Evolutionary conservation across 2,797 vertebrate species (phyloP), one percentile per base, ranked within the genome.

Genomic region (Lepidocolaptes lacrymiger): DNA sequence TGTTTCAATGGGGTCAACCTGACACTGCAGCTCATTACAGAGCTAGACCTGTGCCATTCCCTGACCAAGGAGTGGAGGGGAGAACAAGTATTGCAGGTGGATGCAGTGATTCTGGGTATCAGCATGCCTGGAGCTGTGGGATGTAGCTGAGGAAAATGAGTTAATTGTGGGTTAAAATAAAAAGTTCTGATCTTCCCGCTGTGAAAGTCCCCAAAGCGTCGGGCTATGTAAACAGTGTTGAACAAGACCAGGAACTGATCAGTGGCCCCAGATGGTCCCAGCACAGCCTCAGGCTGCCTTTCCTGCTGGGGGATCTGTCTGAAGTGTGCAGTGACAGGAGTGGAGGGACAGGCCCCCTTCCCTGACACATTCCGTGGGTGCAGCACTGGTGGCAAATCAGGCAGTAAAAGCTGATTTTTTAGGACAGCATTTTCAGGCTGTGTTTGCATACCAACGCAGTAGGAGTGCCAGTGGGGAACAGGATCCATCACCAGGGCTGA

Each of bases 351-450:
- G 21, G 30, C 11, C 43, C 32, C 36, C 43, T 43, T 75, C 8
- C 10, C n/a, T 68, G 16, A 12, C 21, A 30, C 1, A 0, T 61
- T 46, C 52, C 46, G n/a, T 43, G 27, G 15, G 52, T 6, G 2
- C 48, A 39, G 48, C 49, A n/a, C 41, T 0, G 0, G 23, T 54
- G 67, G 24, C 9, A 11, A 8, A 10, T 3, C 51, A 22, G 36
- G 19, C 24, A 58, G 39, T 26, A 37, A 27, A 43, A 62, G 34
- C 24, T 3, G 1, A 15, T 51, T 43, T 81, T 63, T 61, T 27
- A n/a, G 75, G 37, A 27, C 26, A 74, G 74, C 12, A 2, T 51
- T 55, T n/a, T 39, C 12, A 51, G 32, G 21, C 61, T 80, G 32
- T 20, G 2, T 39, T 59, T 37, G 32, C 22, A 1, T 32, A 16